Evolutionary conservation across 2,888 invertebrate genomes (phyloP).

Genomic region (Oscheius sp.): DNA sequence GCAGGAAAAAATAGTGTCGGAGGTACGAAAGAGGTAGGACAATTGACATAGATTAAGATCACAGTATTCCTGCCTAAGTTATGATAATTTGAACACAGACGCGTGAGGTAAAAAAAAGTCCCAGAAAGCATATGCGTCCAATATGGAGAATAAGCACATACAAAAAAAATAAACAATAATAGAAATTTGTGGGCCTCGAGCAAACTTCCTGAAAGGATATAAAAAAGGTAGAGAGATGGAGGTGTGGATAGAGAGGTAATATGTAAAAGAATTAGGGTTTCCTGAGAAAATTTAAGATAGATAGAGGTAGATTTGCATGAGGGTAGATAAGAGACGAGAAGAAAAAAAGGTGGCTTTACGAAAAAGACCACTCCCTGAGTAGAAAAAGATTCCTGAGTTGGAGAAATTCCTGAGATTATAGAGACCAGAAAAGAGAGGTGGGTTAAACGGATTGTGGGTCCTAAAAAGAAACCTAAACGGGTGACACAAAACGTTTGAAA

Average conservation of each 20-base stretch:
- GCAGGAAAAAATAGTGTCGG: no score
- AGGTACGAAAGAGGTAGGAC: not conserved
- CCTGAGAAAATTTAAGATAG: constrained; percentile 11
- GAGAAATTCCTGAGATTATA: constrained; percentile 26
- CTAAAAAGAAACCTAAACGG: constrained; percentile 10
- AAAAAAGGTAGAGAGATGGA: not conserved
- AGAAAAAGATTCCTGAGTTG: constrained; percentile 30
- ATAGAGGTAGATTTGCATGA: constrained; percentile 31
- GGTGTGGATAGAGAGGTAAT: constrained; percentile 1
- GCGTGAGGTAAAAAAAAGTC: not conserved
- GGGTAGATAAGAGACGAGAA: not conserved
- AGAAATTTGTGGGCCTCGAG: constrained; percentile 25
- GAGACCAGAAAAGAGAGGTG: constrained; percentile 28
- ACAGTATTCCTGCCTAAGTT: constrained; percentile 20
- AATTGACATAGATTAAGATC: constrained; percentile 10
- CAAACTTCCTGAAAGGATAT: constrained; percentile 21
- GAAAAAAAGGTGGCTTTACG: not conserved
- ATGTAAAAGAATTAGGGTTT: constrained; percentile 10
- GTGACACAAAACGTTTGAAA: not conserved
- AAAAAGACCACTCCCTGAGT: constrained; percentile 20
- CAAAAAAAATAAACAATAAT: constrained; percentile 3
- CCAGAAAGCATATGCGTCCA: constrained; percentile 14
- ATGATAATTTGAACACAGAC: not conserved
- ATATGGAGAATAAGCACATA: constrained; percentile 10
- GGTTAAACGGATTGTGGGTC: not conserved